Evolutionary conservation across 2,113 vertebrate genomes (phyloP).

Genomic region (Hyperoodon ampullatus): DNA sequence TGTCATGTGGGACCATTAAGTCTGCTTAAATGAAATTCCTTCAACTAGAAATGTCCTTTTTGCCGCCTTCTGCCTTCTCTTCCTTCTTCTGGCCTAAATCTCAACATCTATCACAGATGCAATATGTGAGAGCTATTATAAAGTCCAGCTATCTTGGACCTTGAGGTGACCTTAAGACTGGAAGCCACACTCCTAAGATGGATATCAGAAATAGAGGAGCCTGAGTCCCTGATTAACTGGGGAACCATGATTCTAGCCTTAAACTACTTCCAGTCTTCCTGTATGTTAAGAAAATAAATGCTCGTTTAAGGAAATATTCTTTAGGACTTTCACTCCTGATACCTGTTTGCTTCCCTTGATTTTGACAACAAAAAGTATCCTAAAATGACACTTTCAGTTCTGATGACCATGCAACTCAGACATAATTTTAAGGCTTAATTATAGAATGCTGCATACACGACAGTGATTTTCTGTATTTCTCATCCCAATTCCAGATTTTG

Average conservation of each 20-base stretch:
- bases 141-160: neutral
- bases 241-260: neutral
- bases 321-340: neutral
- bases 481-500: neutral
- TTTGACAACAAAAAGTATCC: neutral
- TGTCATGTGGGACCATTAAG: neutral
- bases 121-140: neutral
- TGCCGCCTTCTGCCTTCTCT: neutral
- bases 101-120: neutral
- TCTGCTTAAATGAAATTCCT: neutral
- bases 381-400: slow-evolving; percentile 16
- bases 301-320: neutral
- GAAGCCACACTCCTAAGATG: neutral
- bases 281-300: neutral
- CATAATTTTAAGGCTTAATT: neutral
- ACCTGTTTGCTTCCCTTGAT: neutral
- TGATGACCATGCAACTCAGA: neutral
- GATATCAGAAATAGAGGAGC: neutral
- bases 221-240: neutral
- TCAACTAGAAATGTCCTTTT: neutral
- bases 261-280: neutral
- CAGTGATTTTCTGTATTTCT: neutral
- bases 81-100: neutral
- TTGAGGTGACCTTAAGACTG: neutral
- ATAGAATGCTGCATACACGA: neutral